These are phyloP conservation scores for Epinotia bilunana DNA, from an alignment of 2,888 invertebrate genomes.

Conservation along the genomic window DNA sequence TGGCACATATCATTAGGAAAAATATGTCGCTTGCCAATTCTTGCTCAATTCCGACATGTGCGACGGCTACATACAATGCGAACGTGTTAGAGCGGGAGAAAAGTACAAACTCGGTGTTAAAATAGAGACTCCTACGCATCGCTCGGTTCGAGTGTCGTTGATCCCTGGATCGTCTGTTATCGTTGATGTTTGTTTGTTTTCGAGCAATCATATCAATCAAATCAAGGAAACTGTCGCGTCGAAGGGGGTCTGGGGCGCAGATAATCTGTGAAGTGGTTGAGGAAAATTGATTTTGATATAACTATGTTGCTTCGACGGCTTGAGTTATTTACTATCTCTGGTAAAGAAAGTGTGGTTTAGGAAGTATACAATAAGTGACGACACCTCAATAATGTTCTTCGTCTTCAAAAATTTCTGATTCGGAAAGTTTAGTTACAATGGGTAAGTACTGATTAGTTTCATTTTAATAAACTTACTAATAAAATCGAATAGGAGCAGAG, in stretches of 20 bases:
- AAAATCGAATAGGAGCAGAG: too few relatives aligned
- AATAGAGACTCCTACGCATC: slow-evolving; percentile 82
- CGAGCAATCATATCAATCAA: slow-evolving; percentile 55
- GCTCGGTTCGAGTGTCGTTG: slow-evolving; percentile 72
- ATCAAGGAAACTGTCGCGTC: slow-evolving; percentile 33
- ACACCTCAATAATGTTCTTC: not conserved
- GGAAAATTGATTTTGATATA: slow-evolving; percentile 5
- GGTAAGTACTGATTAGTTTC: not conserved
- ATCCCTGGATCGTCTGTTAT: slow-evolving; percentile 70
- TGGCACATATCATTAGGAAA: slow-evolving; percentile 68
- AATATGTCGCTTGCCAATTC: slow-evolving; percentile 75
- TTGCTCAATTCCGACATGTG: slow-evolving; percentile 69
- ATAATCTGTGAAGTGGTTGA: slow-evolving; percentile 18
- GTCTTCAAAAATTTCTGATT: not conserved
- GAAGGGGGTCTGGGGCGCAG: slow-evolving; percentile 24
- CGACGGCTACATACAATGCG: slow-evolving; percentile 54
- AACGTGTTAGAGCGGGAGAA: slow-evolving; percentile 57
- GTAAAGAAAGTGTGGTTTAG: not conserved
- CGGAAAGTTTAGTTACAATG: not conserved
- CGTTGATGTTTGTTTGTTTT: slow-evolving; percentile 65
- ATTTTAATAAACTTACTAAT: not conserved
- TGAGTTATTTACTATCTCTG: not conserved
- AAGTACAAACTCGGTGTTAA: slow-evolving; percentile 67
- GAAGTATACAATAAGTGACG: not conserved
- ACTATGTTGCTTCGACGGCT: not conserved